phyloP scores from a whole-genome alignment of 2,888 invertebrate species.

The Drosophila ustulata region DNA sequence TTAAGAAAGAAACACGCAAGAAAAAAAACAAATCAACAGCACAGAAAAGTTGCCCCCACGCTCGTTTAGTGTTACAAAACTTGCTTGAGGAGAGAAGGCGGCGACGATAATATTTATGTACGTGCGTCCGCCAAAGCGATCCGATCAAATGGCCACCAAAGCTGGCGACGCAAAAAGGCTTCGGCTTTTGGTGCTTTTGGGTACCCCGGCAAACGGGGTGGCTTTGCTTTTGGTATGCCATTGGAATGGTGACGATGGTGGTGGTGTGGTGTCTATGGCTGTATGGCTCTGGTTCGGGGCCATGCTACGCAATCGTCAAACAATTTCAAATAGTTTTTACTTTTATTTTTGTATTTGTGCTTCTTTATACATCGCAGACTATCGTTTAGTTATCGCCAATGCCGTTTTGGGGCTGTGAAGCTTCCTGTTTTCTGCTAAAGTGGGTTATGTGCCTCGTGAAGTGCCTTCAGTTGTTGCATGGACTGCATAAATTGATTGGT shows the following conservation, averaged over 20 bases:
- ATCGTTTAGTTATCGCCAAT: slow-evolving; percentile 44
- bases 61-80: slow-evolving; percentile 72
- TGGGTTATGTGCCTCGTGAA: slow-evolving; percentile 40
- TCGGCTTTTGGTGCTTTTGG: slow-evolving; percentile 8
- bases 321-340: slow-evolving; percentile 59
- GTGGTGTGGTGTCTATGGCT: slow-evolving; percentile 1
- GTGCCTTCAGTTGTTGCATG: slow-evolving; percentile 40
- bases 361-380: slow-evolving; percentile 25
- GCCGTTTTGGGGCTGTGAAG: slow-evolving; percentile 53
- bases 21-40: slow-evolving; percentile 11
- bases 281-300: slow-evolving; percentile 14
- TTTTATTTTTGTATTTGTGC: slow-evolving; percentile 19
- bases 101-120: slow-evolving; percentile 57
- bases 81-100: slow-evolving; percentile 16
- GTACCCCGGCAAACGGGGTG: slow-evolving; percentile 10
- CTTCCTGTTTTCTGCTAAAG: slow-evolving; percentile 62
- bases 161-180: slow-evolving; percentile 15
- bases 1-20: slow-evolving; percentile 54
- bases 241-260: background rate
- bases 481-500: slow-evolving; percentile 61
- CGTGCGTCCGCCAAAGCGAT: slow-evolving; percentile 66
- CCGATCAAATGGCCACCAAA: slow-evolving; percentile 7
- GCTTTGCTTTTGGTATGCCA: background rate
- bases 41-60: slow-evolving; percentile 68
- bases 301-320: slow-evolving; percentile 70